Evolutionary conservation across 2,113 vertebrate species (phyloP), one percentile per base, ranked within the genome.

Genomic region (Bothrops jararaca): DNA sequence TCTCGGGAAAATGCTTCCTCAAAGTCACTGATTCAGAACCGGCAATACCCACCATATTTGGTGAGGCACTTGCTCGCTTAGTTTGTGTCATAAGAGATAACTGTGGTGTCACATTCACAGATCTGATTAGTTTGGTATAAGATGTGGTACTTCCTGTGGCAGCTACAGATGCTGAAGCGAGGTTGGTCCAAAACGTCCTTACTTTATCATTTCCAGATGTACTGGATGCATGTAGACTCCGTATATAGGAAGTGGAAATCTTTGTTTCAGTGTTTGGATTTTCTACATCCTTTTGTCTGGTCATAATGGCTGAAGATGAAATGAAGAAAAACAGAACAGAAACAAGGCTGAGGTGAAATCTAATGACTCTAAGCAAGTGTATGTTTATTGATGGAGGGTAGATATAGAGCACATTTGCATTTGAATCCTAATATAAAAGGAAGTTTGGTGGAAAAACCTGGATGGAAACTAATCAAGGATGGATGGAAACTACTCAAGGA

Each of bases 171-270:
- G 90, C 86, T 64, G 92, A 85, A 0, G 0, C 29, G 26, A n/a
- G 0, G 0, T 86, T 93, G 10, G 91, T 98, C 69, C 97, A 96
- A 0, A 95, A 95, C 8, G 96, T 96, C 96, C 91, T 95, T 94
- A 98, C 97, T 64, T 97, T 93, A 4, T 95, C 97, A 85, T 96
- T 92, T 5, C 92, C 96, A 94, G 97, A 91, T 86, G 95, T 96
- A 0, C 96, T 97, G 85, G 97, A 97, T 8, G 96, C 93, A 95
- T 97, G 98, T 69, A 95, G 87, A 12, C 93, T 93, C 92, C 96
- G 95, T 0, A 92, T 39, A 1, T 94, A 95, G 89, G 94, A 85
- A 56, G 88, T 88, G 23, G 95, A 92, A 86, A 94, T 96, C 94
- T 94, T 96, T 0, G 96, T 97, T 91, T 95, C 95, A 0, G 11